Percentiles rank a stretch among this genome's conserved stretches.
Conservation (phyloP, 2,888 invertebrate genomes). For the Eudemis profundana region DNA sequence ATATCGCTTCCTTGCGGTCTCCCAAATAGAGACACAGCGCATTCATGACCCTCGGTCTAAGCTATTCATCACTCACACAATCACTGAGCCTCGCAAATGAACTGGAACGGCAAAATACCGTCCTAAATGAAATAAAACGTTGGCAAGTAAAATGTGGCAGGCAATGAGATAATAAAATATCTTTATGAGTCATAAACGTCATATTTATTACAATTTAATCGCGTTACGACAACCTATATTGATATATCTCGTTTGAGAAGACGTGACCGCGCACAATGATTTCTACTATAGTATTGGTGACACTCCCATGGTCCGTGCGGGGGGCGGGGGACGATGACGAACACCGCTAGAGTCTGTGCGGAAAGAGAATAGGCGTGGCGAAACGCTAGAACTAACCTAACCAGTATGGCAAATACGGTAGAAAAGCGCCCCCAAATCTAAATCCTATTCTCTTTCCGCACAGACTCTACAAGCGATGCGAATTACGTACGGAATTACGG, state of each 20-base stretch:
- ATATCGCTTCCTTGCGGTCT: not conserved
- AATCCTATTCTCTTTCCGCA: too few species aligned
- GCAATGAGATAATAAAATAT: conserved; percentile 22
- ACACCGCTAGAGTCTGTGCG: too few species aligned
- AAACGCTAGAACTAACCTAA: too few species aligned
- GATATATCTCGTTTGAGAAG: not conserved
- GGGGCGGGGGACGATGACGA: too few species aligned
- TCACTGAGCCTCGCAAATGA: not conserved
- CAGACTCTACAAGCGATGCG: too few species aligned
- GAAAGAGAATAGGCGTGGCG: too few species aligned
- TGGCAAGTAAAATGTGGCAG: not conserved
- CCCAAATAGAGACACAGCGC: not conserved
- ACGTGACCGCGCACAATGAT: too few species aligned
- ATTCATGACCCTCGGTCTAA: not conserved
- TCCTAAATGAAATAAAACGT: conserved; percentile 10
- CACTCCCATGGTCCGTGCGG: too few species aligned
- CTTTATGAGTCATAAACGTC: conserved; percentile 35
- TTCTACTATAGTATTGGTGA: too few species aligned
- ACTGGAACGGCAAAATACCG: not conserved
- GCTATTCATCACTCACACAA: not conserved
- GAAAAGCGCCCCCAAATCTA: too few species aligned
- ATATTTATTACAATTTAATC: conserved; percentile 31
- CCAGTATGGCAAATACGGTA: too few species aligned
- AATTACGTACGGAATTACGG: too few species aligned
- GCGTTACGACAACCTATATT: conserved; percentile 11